Conservation (phyloP, 2,888 invertebrate genomes). For the Luperina testacea region DNA sequence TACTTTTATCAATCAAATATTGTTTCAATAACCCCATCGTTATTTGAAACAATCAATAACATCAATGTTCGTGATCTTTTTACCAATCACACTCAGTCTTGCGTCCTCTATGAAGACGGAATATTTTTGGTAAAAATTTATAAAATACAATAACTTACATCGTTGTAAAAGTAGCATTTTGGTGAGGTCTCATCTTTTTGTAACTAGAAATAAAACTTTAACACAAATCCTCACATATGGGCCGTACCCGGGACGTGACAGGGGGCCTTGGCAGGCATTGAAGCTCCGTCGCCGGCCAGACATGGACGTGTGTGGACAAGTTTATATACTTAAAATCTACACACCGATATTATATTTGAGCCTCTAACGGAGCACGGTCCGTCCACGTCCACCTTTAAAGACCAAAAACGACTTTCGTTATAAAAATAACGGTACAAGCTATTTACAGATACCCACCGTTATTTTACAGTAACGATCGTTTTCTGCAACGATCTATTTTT, state of each 20-base stretch:
- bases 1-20: conserved; percentile 45
- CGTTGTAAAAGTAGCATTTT: conserved; percentile 30
- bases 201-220: conserved; percentile 48
- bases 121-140: conserved; percentile 64
- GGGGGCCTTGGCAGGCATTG: neutral
- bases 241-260: neutral
- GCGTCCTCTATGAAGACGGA: conserved; percentile 83
- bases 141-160: conserved; percentile 48
- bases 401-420: conserved; percentile 19
- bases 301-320: neutral
- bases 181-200: conserved; percentile 17
- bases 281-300: neutral
- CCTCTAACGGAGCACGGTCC: neutral
- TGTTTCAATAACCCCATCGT: conserved; percentile 36
- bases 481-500: conserved; percentile 4
- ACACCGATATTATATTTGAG: neutral
- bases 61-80: conserved; percentile 55
- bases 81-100: conserved; percentile 76
- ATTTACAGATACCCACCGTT: conserved; percentile 9
- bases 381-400: neutral
- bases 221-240: neutral
- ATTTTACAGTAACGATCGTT: conserved; percentile 6
- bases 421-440: conserved; percentile 32
- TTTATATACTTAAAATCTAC: neutral
- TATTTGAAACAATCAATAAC: conserved; percentile 49